Base-by-base conservation (phyloP, 2,797 vertebrate genomes). In the Gymnoscopelus microlampas region DNA sequence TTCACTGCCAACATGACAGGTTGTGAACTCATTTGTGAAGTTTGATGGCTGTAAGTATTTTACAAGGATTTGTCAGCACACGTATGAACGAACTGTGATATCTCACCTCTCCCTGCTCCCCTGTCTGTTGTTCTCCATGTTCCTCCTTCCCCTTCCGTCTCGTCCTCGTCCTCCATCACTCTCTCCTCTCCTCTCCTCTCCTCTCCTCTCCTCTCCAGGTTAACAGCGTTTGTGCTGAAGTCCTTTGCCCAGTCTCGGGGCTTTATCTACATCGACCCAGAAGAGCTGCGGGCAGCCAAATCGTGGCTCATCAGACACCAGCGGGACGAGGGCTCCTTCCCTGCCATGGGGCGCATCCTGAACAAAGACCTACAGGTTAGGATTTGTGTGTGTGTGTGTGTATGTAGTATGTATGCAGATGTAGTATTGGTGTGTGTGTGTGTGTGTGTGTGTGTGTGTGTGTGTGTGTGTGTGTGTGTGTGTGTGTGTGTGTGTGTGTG, bases 341-440 rank as follows among this genome's bases (percentile, higher is more conserved):
- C 96, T 0, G 95, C 96, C 0, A 94, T 96, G 95, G 97, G 97
- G 39, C 95, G 95, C 84, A 95, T 98, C 71, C 89, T 98, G 35
- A 98, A 98, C 86, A 98, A 97, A 87, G 97, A 97, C 85, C 94
- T 98, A 80, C 97, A 98, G 97, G 97, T 96, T 44, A 44, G 81
- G 49, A 74, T 58, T 62, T 39, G n/a, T 56, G 26, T 57, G 8
- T 44, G 47, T 29, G 39, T 55, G 11, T 29, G 26, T 29, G 26
- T 29, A 2, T 29, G 26, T 29, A n/a, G n/a, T n/a, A n/a, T n/a
- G n/a, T n/a, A n/a, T n/a, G n/a, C n/a, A n/a, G n/a, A n/a, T n/a
- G n/a, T n/a, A n/a, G n/a, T n/a, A n/a, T n/a, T n/a, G n/a, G 26
- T 19, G 35, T 23, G 19, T 47, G 11, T 2, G 24, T 53, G 19